Percentiles rank a stretch among this genome's conserved stretches.
These are phyloP conservation scores for Laticauda laticaudata DNA, from an alignment of 2,113 vertebrate species.

Conservation along the genomic window DNA sequence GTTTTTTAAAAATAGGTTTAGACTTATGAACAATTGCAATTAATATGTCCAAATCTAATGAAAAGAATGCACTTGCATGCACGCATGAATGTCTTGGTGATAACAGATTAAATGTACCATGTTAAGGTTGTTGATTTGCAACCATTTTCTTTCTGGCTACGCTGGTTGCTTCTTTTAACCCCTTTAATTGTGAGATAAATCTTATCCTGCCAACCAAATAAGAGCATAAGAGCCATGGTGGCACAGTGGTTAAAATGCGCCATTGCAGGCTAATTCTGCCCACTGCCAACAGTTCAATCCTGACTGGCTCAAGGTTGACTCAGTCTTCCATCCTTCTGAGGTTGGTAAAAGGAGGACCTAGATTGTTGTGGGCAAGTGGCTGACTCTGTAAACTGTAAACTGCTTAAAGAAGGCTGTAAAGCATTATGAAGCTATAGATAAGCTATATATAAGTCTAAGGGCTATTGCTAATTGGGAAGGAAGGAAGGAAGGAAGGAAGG, in stretches of 20 bases:
- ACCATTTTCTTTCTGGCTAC: background rate
- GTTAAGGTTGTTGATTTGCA: background rate
- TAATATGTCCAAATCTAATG: background rate
- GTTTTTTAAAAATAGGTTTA: background rate
- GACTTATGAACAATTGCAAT: background rate
- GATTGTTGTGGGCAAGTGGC: background rate
- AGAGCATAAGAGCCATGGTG: background rate
- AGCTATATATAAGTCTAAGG: no score
- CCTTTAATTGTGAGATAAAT: background rate
- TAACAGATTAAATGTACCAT: background rate
- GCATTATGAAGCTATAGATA: no score
- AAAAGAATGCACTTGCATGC: background rate
- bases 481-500: no score
- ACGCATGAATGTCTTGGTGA: background rate
- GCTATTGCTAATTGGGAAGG: no score
- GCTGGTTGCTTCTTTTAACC: background rate
- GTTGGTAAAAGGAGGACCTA: background rate
- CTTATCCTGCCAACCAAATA: background rate
- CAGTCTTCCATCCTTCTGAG: background rate
- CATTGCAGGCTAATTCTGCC: no score
- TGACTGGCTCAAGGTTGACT: background rate
- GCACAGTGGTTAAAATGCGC: no score
- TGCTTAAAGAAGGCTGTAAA: no score
- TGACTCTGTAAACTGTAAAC: no score
- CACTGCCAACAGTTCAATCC: no score